phyloP scores from a whole-genome alignment of 1,140 invertebrate species.

The Babylonia areolata region DNA sequence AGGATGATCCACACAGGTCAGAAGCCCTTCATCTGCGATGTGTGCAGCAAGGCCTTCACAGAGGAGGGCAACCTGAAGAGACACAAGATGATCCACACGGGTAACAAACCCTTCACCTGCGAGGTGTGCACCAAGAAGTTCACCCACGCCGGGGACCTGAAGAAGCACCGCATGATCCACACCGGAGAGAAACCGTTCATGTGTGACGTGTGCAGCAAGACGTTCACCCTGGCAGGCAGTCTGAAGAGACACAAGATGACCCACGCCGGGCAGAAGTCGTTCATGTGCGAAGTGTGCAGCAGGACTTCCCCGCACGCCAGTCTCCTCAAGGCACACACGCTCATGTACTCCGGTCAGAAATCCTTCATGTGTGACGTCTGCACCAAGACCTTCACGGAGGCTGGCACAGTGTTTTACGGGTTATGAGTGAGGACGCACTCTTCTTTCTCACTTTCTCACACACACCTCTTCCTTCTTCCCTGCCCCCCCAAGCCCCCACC shows the following conservation, averaged over 20 bases:
- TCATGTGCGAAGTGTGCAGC: background rate
- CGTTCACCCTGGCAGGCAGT: background rate
- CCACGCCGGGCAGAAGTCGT: background rate
- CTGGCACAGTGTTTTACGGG: background rate
- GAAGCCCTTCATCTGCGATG: conserved; percentile 84
- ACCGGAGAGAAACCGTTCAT: background rate
- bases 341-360: background rate
- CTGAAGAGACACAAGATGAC: background rate
- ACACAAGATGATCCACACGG: conserved; percentile 91
- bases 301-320: background rate
- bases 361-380: background rate
- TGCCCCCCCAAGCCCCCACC: no score
- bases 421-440: no score
- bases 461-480: no score
- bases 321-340: background rate
- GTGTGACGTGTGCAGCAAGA: background rate
- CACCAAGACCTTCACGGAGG: background rate
- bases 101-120: conserved; percentile 55
- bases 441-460: no score
- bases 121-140: conserved; percentile 44
- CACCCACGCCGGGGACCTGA: conserved; percentile 30
- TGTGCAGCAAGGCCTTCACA: conserved; percentile 58
- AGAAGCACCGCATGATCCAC: conserved; percentile 32
- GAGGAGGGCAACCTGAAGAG: conserved; percentile 80
- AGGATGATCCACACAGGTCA: conserved; percentile 88